Conservation (phyloP, 1,140 invertebrate species). For the Batillaria attramentaria region DNA sequence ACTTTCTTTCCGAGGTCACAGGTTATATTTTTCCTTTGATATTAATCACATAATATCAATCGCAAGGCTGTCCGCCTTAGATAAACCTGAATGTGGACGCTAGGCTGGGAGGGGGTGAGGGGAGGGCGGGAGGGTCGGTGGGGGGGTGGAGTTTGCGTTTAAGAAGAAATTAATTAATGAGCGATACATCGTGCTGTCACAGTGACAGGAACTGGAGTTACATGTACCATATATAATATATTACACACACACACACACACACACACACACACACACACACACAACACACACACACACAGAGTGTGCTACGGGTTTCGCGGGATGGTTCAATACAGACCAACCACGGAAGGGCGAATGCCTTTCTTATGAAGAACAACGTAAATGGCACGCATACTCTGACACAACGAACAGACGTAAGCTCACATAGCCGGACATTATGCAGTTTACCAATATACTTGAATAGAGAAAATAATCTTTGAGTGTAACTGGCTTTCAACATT, state of each 20-base stretch:
- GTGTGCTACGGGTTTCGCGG: background rate
- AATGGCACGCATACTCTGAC: background rate
- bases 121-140: no score
- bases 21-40: background rate
- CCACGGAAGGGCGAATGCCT: background rate
- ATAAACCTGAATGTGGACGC: background rate
- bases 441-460: background rate
- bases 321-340: background rate
- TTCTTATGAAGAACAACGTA: background rate
- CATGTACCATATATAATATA: background rate
- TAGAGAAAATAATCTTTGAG: no score
- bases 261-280: slow-evolving; percentile 16
- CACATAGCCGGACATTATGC: background rate
- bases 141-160: background rate
- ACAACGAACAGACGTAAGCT: background rate
- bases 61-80: background rate
- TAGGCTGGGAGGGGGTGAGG: no score
- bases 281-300: slow-evolving; percentile 7
- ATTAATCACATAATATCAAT: background rate
- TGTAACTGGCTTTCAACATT: no score
- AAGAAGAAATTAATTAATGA: background rate
- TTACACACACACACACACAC: slow-evolving; percentile 9
- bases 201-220: background rate
- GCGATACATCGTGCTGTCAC: background rate
- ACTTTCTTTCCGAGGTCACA: no score